Conservation (phyloP, 2,888 invertebrate species). For the Tiliacea aurago region DNA sequence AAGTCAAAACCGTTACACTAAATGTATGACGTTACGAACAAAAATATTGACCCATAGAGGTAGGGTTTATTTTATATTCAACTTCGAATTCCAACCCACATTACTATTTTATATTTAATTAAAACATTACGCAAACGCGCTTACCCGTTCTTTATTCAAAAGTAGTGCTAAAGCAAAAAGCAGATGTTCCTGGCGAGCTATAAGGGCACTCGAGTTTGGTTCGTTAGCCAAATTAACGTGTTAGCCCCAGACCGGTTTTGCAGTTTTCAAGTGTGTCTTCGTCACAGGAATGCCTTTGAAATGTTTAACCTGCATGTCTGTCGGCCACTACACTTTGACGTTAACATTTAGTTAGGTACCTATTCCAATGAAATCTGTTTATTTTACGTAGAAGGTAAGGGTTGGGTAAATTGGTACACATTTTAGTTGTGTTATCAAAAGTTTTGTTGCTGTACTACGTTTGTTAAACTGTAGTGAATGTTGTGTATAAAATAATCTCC, state of each 20-base stretch:
- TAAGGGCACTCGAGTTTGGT: slow-evolving; percentile 81
- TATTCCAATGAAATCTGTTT: slow-evolving; percentile 29
- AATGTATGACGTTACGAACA: neutral
- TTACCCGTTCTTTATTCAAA: slow-evolving; percentile 67
- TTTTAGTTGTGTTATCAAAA: slow-evolving; percentile 19
- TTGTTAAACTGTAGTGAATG: slow-evolving; percentile 3
- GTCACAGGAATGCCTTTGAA: slow-evolving; percentile 71
- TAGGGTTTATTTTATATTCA: slow-evolving; percentile 4
- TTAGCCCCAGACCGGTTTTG: slow-evolving; percentile 73
- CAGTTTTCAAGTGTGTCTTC: slow-evolving; percentile 69
- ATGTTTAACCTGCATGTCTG: slow-evolving; percentile 60
- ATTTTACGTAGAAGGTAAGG: neutral
- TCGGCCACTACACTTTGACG: slow-evolving; percentile 51
- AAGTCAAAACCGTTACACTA: neutral
- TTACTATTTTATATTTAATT: neutral
- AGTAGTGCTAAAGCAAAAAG: slow-evolving; percentile 78
- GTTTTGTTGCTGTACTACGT: neutral
- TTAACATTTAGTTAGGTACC: slow-evolving; percentile 43
- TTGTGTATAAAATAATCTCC: slow-evolving; percentile 1
- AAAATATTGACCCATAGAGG: neutral
- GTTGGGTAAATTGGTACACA: neutral
- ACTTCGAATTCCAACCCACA: slow-evolving; percentile 8
- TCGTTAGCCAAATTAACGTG: slow-evolving; percentile 88
- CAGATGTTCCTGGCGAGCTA: slow-evolving; percentile 70
- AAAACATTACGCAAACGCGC: slow-evolving; percentile 16